These are phyloP conservation scores for Neotoxoptera formosana DNA, from an alignment of 1,140 invertebrate species.

Conservation along the genomic window DNA sequence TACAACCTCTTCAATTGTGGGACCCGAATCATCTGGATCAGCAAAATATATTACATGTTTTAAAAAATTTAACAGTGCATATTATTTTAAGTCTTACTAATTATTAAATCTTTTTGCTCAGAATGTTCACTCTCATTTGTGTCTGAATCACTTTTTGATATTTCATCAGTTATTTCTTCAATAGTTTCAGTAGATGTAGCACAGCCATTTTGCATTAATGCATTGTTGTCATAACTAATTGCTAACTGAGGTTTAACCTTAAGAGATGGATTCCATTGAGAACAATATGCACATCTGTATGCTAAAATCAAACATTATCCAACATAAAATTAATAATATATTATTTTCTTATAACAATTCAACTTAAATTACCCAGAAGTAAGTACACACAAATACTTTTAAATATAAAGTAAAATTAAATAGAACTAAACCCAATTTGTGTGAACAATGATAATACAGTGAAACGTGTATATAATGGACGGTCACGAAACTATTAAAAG, in stretches of 20 bases:
- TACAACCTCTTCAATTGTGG: constrained; percentile 38
- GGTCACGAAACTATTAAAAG: too few relatives aligned
- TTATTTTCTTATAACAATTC: neutral
- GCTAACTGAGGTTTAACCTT: constrained; percentile 77
- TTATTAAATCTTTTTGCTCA: constrained; percentile 23
- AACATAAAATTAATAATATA: neutral
- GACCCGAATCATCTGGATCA: neutral
- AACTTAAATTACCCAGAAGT: neutral
- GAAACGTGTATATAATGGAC: neutral
- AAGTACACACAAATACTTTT: neutral
- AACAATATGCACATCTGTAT: constrained; percentile 90
- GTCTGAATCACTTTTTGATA: constrained; percentile 25
- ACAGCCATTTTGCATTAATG: neutral
- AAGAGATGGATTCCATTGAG: constrained; percentile 79
- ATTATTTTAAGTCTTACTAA: neutral
- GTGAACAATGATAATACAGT: too few relatives aligned
- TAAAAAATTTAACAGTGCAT: neutral
- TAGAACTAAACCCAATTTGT: neutral
- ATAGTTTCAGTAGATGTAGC: constrained; percentile 40
- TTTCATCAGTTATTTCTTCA: constrained; percentile 39
- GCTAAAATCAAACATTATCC: constrained; percentile 64
- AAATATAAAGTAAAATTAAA: neutral
- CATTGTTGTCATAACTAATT: constrained; percentile 16
- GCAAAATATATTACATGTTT: neutral
- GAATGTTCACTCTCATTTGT: constrained; percentile 26